phyloP scores from a whole-genome alignment of 2,797 vertebrate genomes.

The Zenarchopterus dispar region DNA sequence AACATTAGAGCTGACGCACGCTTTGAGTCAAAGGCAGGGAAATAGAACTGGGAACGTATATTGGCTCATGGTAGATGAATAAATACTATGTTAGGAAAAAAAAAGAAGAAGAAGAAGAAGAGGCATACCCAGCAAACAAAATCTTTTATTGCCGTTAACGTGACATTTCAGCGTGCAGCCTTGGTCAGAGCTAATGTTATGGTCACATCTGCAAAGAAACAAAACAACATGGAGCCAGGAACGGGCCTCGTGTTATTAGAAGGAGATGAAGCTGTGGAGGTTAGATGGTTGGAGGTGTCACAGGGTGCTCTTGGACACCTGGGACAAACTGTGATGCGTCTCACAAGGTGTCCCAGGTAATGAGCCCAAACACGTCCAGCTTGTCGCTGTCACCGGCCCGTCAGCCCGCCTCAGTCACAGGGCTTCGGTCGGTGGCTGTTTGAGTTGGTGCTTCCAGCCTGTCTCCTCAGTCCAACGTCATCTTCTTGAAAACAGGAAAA shows the following conservation, averaged over 20 bases:
- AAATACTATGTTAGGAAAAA: background rate
- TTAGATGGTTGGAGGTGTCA: slow-evolving; percentile 18
- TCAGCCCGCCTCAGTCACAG: slow-evolving; percentile 38
- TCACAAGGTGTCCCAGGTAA: slow-evolving; percentile 48
- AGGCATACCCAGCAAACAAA: slow-evolving; percentile 31
- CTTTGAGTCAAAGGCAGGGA: background rate
- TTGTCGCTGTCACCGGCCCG: slow-evolving; percentile 45
- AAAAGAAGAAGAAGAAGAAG: background rate
- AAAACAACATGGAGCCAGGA: slow-evolving; percentile 1
- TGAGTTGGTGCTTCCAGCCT: slow-evolving; percentile 6
- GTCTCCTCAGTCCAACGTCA: background rate
- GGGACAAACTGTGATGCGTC: slow-evolving; percentile 36
- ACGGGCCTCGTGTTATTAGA: background rate
- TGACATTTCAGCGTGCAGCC: background rate
- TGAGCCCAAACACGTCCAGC: slow-evolving; percentile 25
- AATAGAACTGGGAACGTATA: background rate
- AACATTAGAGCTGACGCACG: slow-evolving; percentile 7
- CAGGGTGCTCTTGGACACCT: slow-evolving; percentile 23
- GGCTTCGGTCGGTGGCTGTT: slow-evolving; percentile 29
- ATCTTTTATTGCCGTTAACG: slow-evolving; percentile 68
- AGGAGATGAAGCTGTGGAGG: slow-evolving; percentile 13
- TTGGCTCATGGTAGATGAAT: background rate
- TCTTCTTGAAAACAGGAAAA: slow-evolving; percentile 5
- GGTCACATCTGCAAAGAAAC: slow-evolving; percentile 22
- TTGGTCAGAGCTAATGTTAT: slow-evolving; percentile 54